These are phyloP conservation scores for Chaetura pelagica DNA, from an alignment of 2,113 vertebrate genomes.

Conservation along the genomic window DNA sequence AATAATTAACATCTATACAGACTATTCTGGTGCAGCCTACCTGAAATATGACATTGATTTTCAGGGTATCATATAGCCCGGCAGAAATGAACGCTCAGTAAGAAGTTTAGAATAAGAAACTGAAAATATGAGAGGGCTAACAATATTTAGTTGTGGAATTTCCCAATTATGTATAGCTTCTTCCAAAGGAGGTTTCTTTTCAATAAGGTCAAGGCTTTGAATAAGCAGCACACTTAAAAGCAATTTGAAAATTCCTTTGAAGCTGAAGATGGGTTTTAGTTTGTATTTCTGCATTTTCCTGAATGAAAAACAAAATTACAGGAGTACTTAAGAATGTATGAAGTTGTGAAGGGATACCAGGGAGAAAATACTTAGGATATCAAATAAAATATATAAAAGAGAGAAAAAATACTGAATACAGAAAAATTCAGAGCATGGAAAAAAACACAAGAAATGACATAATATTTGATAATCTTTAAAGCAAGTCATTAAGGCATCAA, in stretches of 20 bases:
- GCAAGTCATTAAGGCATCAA: not conserved
- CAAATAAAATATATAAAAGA: not conserved
- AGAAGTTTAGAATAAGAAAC: not conserved
- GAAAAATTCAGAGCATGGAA: not conserved
- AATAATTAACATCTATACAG: conserved; percentile 17
- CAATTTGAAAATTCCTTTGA: not conserved
- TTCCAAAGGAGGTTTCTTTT: not conserved
- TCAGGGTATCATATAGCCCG: not conserved
- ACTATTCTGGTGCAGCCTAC: not conserved
- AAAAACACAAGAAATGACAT: not conserved
- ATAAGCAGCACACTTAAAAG: not conserved
- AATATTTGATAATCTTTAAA: not conserved
- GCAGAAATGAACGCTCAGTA: not conserved
- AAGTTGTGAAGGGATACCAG: not conserved
- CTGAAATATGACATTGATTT: conserved; percentile 9
- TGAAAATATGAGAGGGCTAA: not conserved
- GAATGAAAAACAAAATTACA: not conserved
- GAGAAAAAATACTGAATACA: not conserved
- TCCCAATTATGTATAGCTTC: not conserved
- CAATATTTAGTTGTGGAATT: not conserved
- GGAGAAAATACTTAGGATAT: not conserved
- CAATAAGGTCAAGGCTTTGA: not conserved
- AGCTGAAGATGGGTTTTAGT: not conserved
- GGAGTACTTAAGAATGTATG: not conserved
- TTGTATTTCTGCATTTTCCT: not conserved